Evolutionary conservation across 64 coral and sea anemone species (phyloP).

Genomic region (Stichodactyla mertensii): DNA sequence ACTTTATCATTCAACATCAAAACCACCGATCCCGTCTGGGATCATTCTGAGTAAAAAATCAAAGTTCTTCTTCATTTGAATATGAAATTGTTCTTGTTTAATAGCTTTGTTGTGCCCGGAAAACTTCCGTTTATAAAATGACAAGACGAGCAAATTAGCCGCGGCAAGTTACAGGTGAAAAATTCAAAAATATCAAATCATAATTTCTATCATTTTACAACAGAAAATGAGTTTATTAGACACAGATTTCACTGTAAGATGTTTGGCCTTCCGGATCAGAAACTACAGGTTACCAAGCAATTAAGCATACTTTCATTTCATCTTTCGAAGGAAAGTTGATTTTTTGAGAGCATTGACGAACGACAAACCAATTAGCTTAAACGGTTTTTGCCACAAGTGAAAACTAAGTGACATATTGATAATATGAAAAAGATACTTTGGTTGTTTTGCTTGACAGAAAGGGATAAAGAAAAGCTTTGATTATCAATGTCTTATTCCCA

Average conservation of each 20-base stretch:
- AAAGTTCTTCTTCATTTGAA: not conserved
- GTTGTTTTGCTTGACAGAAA: no score
- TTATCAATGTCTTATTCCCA: not conserved
- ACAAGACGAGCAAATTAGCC: not conserved
- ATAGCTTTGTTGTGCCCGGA: not conserved
- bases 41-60: not conserved
- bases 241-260: not conserved
- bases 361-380: not conserved
- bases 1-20: not conserved
- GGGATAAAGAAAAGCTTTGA: no score
- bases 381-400: not conserved
- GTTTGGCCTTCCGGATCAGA: not conserved
- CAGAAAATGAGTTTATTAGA: not conserved
- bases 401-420: not conserved
- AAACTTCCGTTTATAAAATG: conserved; percentile 15
- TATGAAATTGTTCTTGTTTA: not conserved
- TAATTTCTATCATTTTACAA: not conserved
- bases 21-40: not conserved
- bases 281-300: not conserved
- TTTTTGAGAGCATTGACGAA: not conserved
- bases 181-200: not conserved
- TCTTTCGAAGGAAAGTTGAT: not conserved
- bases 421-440: no score
- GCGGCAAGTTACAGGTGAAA: not conserved
- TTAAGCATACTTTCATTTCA: not conserved